Evolutionary conservation across 2,888 invertebrate species (phyloP).

Genomic region (Ctenicera cuprea): DNA sequence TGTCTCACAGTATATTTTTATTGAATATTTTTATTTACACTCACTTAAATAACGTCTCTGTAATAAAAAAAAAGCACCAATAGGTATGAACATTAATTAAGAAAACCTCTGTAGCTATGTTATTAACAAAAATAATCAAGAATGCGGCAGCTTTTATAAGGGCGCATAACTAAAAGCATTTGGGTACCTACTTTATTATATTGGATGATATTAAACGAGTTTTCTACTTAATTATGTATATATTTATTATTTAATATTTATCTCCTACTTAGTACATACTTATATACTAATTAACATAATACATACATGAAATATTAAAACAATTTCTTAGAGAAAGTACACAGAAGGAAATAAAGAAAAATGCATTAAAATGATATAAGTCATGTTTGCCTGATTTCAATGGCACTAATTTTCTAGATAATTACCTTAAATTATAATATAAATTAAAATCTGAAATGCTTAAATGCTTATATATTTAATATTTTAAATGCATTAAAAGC

Average conservation of each 20-base stretch:
- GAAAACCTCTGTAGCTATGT: no score
- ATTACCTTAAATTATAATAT: conserved; percentile 42
- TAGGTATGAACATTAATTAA: no score
- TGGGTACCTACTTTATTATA: no score
- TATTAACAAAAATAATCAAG: no score
- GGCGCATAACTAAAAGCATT: no score
- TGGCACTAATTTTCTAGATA: conserved; percentile 60
- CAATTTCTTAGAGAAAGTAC: background rate
- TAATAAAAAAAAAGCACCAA: no score
- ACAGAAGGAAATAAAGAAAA: background rate
- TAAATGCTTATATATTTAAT: conserved; percentile 46
- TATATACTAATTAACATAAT: conserved; percentile 16
- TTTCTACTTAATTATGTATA: conserved; percentile 1
- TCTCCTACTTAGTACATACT: background rate
- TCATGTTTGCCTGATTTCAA: conserved; percentile 59
- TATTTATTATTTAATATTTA: conserved; percentile 12
- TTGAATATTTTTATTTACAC: no score
- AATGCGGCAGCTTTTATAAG: no score
- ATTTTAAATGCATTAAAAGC: conserved; percentile 44
- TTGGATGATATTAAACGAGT: no score
- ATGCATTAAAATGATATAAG: background rate
- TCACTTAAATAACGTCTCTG: no score
- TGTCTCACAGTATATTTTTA: no score
- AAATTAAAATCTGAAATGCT: conserved; percentile 34
- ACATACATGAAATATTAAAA: conserved; percentile 17